Percentiles rank a stretch among this genome's conserved stretches.
These are phyloP conservation scores for Shinisaurus crocodilurus DNA, from an alignment of 2,113 vertebrate genomes.

Conservation along the genomic window DNA sequence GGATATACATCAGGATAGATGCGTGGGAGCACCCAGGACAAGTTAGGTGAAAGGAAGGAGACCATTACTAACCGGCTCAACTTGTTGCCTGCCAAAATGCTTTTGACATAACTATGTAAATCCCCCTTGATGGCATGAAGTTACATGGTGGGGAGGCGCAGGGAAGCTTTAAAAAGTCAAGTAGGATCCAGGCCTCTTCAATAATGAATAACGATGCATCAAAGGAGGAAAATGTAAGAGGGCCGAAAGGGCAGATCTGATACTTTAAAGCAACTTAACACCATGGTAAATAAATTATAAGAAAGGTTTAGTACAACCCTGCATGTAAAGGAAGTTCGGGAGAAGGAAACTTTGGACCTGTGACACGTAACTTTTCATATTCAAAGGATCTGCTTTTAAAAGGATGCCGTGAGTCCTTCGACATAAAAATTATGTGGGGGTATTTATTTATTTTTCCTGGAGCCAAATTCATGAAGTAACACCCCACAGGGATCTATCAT, in stretches of 20 bases:
- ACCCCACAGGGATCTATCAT: neutral
- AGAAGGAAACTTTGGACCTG: conserved; percentile 2
- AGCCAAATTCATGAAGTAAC: neutral
- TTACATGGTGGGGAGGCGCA: neutral
- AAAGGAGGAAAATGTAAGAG: conserved; percentile 36
- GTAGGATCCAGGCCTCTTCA: conserved; percentile 51
- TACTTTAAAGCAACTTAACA: conserved; percentile 64
- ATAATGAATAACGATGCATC: conserved; percentile 69
- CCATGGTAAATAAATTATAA: conserved; percentile 69
- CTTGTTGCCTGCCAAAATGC: neutral
- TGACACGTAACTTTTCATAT: neutral
- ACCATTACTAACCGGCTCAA: neutral
- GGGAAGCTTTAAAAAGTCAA: conserved; percentile 19
- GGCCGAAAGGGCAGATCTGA: conserved; percentile 57
- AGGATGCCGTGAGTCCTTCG: neutral
- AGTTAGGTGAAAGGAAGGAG: neutral
- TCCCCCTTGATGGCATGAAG: neutral
- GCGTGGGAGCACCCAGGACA: accelerated
- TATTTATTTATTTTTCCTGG: neutral
- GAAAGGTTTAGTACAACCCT: conserved; percentile 48
- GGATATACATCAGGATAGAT: neutral
- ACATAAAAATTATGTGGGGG: neutral
- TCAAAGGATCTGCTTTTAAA: neutral
- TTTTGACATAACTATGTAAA: neutral
- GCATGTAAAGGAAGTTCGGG: conserved; percentile 27